phyloP scores from a whole-genome alignment of 2,113 vertebrate genomes.

The Anthoscopus minutus region DNA sequence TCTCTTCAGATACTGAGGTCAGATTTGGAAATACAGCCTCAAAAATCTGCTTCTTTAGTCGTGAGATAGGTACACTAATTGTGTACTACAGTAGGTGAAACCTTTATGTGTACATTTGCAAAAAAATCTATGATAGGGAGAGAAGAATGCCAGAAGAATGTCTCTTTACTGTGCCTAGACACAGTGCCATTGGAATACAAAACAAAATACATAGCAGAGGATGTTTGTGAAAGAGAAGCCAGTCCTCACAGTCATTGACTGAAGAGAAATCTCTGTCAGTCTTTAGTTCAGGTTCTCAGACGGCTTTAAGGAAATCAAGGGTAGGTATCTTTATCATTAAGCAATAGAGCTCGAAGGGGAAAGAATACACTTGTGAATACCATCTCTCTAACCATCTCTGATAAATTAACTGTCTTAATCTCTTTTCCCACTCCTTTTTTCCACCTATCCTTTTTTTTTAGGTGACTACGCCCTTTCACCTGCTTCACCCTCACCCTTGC shows the following conservation, averaged over 20 bases:
- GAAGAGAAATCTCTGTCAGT: not conserved
- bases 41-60: not conserved
- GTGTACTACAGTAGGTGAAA: not conserved
- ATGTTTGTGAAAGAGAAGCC: not conserved
- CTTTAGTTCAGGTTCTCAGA: not conserved
- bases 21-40: not conserved
- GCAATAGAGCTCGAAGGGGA: constrained; percentile 6
- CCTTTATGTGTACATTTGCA: not conserved
- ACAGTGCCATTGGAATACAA: not conserved
- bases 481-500: constrained; percentile 25
- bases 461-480: constrained; percentile 42
- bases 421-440: constrained; percentile 37
- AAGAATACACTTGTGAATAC: not conserved
- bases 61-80: not conserved
- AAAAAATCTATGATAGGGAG: not conserved
- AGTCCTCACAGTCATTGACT: not conserved
- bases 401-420: constrained; percentile 10
- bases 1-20: not conserved
- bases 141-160: not conserved
- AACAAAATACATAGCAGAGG: not conserved
- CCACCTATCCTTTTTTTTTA: not conserved
- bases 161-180: not conserved
- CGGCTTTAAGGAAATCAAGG: not conserved
- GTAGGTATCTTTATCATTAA: not conserved
- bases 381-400: not conserved